phyloP scores from a whole-genome alignment of 2,888 invertebrate genomes.

The Anodontia alba region DNA sequence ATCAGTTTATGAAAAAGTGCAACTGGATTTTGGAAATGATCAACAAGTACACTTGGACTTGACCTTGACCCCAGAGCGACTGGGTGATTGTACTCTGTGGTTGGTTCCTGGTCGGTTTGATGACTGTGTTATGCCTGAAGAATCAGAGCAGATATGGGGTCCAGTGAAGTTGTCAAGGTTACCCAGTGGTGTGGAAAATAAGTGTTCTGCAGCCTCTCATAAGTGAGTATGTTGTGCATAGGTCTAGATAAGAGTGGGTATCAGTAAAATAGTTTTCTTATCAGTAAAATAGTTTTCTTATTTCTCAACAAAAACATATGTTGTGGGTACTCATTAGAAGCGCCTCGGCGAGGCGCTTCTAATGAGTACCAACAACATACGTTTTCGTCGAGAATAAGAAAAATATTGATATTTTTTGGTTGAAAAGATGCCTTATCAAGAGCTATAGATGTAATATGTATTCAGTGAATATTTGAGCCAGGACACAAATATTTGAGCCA shows the following conservation, averaged over 20 bases:
- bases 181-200: conserved; percentile 80
- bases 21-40: conserved; percentile 50
- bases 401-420: too few relatives aligned
- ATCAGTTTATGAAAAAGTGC: conserved; percentile 41
- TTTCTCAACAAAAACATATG: too few relatives aligned
- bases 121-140: conserved; percentile 83
- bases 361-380: too few relatives aligned
- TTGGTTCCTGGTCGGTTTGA: conserved; percentile 82
- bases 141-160: conserved; percentile 82
- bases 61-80: conserved; percentile 57
- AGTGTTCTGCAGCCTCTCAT: conserved; percentile 83
- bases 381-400: too few relatives aligned
- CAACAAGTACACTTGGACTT: conserved; percentile 38
- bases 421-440: too few relatives aligned
- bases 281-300: too few relatives aligned
- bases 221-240: conserved; percentile 64
- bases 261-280: too few relatives aligned
- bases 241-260: not conserved
- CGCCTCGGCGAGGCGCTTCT: too few relatives aligned
- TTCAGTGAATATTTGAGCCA: too few relatives aligned
- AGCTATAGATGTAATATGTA: too few relatives aligned
- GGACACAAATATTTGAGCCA: too few relatives aligned
- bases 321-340: too few relatives aligned
- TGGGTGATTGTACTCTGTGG: conserved; percentile 72
- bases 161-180: conserved; percentile 81